A percentile compares a stretch with the other conserved stretches of the same genome.
Evolutionary conservation across 2,888 invertebrate genomes (phyloP).

Genomic region (Hydraecia micacea): DNA sequence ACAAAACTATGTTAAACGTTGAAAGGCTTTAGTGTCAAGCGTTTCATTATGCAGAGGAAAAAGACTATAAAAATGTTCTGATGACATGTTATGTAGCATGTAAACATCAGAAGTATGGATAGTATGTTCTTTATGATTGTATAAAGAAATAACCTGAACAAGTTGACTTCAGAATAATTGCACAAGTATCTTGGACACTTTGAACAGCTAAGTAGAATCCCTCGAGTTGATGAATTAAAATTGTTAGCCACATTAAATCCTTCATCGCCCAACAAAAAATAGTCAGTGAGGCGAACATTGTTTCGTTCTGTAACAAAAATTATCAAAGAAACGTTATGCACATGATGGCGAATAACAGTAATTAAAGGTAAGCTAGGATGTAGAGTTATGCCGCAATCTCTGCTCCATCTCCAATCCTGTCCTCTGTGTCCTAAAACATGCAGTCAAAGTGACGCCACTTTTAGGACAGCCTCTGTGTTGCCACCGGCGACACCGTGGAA

Average conservation of each 20-base stretch:
- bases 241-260: neutral
- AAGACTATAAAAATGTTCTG: neutral
- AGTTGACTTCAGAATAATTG: constrained; percentile 21
- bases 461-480: no score
- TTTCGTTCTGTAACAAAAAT: neutral
- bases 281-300: neutral
- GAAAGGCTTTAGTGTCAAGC: neutral
- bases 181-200: constrained; percentile 38
- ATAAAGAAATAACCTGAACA: neutral
- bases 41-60: neutral
- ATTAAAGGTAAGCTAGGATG: neutral
- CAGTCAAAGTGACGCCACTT: neutral
- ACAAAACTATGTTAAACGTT: neutral
- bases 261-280: neutral
- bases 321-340: neutral
- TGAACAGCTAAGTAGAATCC: constrained; percentile 38
- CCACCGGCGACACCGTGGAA: neutral
- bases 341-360: no score
- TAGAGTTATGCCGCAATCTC: neutral
- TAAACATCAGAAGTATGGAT: neutral
- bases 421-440: neutral
- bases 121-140: neutral
- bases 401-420: neutral
- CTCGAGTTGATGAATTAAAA: constrained; percentile 23
- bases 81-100: neutral